Base-by-base conservation (phyloP, 2,888 invertebrate species). In the Luperina nickerlii region DNA sequence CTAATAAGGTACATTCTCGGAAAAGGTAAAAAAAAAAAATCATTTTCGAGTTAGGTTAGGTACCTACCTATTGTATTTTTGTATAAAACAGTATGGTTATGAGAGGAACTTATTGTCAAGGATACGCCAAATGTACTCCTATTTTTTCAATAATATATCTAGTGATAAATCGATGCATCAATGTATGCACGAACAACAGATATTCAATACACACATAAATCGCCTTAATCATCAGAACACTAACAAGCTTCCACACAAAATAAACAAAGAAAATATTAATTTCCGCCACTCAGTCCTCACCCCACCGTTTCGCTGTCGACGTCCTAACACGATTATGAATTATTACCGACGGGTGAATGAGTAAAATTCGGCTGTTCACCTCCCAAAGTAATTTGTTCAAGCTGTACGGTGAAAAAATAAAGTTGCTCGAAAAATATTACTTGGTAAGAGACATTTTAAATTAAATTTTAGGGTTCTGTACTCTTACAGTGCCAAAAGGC, bases 281-380 rank as follows among this genome's bases (percentile, higher is more conserved):
- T 76, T 76, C 62, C 82, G 15, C n/a, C 78, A 88, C 87, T 87
- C 79, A 87, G 85, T 45, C 69, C 91, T 18, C 87, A 84, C 74
- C 91, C 86, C 80, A 84, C 89, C 78, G 87, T 86, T 90, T 88
- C 83, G 87, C 83, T 89, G 91, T 89, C 88, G 87, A 87, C 90
- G 87, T 60, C 78, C 89, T 91, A 90, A 90, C 90, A 81, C 83
- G 90, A 90, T 90, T 90, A 90, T 91, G 91, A 91, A 89, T 91
- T 91, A 91, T 91, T 90, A 88, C 86, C 81, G 84, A n/a, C 82
- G 87, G 84, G 86, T 87, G 88, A 90, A 88, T 88, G 84, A 88
- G 90, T 91, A 87, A 89, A 90, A 88, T 90, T 90, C 82, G 84
- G 81, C 62, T 82, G 80, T 83, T 85, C 88, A 84, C 81, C 89